These are phyloP conservation scores for Sthenelais limicola DNA, from an alignment of 2,888 invertebrate species.

Conservation along the genomic window DNA sequence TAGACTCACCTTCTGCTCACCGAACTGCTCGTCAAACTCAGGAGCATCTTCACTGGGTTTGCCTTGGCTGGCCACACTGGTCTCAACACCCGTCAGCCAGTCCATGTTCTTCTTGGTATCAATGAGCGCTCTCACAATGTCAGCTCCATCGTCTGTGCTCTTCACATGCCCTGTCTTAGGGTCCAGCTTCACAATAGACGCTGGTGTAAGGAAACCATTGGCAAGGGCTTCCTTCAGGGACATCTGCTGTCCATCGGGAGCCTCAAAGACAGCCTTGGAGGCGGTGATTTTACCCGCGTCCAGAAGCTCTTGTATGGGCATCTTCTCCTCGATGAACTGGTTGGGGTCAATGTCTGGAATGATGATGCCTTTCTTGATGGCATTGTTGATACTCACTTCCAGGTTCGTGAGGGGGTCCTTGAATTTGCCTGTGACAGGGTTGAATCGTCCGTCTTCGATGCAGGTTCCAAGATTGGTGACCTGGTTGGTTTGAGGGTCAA, in stretches of 20 bases:
- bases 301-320: slow-evolving; percentile 62
- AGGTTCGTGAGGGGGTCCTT: slow-evolving; percentile 79
- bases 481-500: slow-evolving; percentile 62
- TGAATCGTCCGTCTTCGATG: slow-evolving; percentile 75
- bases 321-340: slow-evolving; percentile 57
- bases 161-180: slow-evolving; percentile 37
- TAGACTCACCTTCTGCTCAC: slow-evolving; percentile 29
- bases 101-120: slow-evolving; percentile 66
- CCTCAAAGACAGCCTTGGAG: slow-evolving; percentile 16
- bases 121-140: slow-evolving; percentile 61
- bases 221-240: slow-evolving; percentile 78
- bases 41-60: slow-evolving; percentile 31
- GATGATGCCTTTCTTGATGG: slow-evolving; percentile 83
- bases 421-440: slow-evolving; percentile 76
- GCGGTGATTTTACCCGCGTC: slow-evolving; percentile 61
- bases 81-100: slow-evolving; percentile 65
- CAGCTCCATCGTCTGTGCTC: slow-evolving; percentile 18
- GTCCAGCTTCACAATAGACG: slow-evolving; percentile 77
- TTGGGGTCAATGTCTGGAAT: slow-evolving; percentile 56
- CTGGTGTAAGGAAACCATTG: slow-evolving; percentile 79
- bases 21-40: slow-evolving; percentile 36
- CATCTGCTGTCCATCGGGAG: slow-evolving; percentile 74
- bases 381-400: slow-evolving; percentile 78
- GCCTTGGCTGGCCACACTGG: slow-evolving; percentile 53
- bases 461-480: slow-evolving; percentile 62